Evolutionary conservation across 2,113 vertebrate genomes (phyloP).

Genomic region (Esox niger): DNA sequence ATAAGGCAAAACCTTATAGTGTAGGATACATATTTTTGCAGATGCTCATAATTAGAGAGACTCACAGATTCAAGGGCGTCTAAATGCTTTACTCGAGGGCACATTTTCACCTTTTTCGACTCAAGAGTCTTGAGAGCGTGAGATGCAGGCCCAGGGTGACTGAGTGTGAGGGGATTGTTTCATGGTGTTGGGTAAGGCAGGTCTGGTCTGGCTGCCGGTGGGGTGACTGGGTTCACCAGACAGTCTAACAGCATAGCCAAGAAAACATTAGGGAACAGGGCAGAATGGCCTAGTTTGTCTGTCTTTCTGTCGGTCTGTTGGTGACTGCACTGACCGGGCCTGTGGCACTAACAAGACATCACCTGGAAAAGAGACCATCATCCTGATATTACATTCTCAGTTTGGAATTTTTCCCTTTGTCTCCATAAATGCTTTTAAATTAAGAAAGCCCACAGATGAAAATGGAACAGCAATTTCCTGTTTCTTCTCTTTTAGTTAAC

Average conservation of each 20-base stretch:
- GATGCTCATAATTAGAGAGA: background rate
- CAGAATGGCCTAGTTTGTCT: constrained; percentile 36
- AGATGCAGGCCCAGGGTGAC: background rate
- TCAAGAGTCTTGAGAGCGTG: background rate
- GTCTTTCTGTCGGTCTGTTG: constrained; percentile 15
- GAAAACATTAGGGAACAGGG: background rate
- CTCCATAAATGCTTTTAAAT: constrained; percentile 57
- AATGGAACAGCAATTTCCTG: constrained; percentile 65
- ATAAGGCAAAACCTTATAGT: no score
- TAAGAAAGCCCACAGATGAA: constrained; percentile 43
- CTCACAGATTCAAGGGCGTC: no score
- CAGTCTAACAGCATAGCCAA: background rate
- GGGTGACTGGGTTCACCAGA: constrained; percentile 53
- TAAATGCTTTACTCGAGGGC: no score
- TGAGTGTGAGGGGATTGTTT: background rate
- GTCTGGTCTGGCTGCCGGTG: constrained; percentile 2
- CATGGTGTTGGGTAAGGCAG: background rate
- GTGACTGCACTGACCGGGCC: constrained; percentile 20
- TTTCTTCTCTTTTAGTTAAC: constrained; percentile 45
- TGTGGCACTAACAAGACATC: constrained; percentile 37
- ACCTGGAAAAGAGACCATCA: constrained; percentile 31
- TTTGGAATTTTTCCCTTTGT: constrained; percentile 44
- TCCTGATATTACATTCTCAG: constrained; percentile 55
- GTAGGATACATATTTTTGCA: no score
- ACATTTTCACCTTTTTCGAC: background rate